These are phyloP conservation scores for Drosophila pandora DNA, from an alignment of 1,140 invertebrate genomes.

Conservation along the genomic window DNA sequence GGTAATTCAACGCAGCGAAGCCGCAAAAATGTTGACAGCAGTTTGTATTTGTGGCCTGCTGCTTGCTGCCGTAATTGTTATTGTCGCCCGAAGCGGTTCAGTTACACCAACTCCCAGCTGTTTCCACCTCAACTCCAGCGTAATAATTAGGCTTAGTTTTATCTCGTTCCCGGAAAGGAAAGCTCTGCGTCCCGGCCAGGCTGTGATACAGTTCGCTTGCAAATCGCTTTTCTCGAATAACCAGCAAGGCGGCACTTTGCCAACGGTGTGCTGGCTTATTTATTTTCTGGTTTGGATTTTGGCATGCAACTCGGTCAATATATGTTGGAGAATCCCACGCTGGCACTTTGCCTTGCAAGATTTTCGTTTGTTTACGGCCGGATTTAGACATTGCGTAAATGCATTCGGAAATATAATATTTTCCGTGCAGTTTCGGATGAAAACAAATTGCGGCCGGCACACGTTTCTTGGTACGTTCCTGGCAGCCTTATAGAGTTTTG, in stretches of 20 bases:
- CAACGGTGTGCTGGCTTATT: constrained; percentile 53
- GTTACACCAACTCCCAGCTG: constrained; percentile 58
- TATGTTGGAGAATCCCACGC: constrained; percentile 61
- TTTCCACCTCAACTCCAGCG: background rate
- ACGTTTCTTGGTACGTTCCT: constrained; percentile 4
- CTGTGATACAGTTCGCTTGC: constrained; percentile 9
- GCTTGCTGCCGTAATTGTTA: constrained; percentile 25
- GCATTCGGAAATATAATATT: constrained; percentile 44
- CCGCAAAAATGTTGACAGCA: constrained; percentile 68
- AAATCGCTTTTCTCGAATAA: constrained; percentile 41
- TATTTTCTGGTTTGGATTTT: constrained; percentile 53
- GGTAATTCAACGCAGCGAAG: constrained; percentile 67
- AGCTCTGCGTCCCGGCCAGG: background rate
- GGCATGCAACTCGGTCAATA: constrained; percentile 39
- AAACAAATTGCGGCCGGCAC: constrained; percentile 9
- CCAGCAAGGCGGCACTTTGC: constrained; percentile 33
- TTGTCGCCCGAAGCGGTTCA: constrained; percentile 35
- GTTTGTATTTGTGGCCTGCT: constrained; percentile 26
- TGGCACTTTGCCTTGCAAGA: constrained; percentile 53
- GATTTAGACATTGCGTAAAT: constrained; percentile 66
- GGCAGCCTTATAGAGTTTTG: constrained; percentile 8
- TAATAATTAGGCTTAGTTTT: constrained; percentile 33
- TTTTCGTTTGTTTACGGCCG: constrained; percentile 46
- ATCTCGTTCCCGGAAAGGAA: background rate
- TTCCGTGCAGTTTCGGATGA: constrained; percentile 24